These are phyloP conservation scores for Sinonovacula constricta DNA, from an alignment of 1,140 invertebrate genomes.

Conservation along the genomic window DNA sequence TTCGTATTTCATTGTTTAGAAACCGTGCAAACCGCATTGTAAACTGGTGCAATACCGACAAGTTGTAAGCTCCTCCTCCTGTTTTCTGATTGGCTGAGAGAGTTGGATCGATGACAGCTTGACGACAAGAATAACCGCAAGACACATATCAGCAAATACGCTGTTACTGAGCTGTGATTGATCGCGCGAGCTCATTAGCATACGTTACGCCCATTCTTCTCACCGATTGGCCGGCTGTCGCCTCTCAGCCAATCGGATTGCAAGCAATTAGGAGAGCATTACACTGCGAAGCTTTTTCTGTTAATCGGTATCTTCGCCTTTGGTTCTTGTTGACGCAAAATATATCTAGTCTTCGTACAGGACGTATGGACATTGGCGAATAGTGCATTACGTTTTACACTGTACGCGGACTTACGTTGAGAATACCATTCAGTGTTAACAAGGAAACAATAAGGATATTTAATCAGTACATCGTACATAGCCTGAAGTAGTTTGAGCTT, in stretches of 20 bases:
- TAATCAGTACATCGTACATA: neutral
- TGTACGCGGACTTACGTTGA: too few relatives aligned
- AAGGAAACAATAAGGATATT: neutral
- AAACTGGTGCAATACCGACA: neutral
- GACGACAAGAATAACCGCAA: constrained; percentile 24
- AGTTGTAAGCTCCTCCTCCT: neutral
- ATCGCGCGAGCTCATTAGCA: constrained; percentile 34
- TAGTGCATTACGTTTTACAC: too few relatives aligned
- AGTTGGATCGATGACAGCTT: constrained; percentile 29
- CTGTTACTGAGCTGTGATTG: constrained; percentile 12
- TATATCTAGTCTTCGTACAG: constrained; percentile 38
- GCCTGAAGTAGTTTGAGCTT: neutral
- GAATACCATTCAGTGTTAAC: neutral
- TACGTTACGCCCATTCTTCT: constrained; percentile 26
- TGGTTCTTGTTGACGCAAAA: constrained; percentile 32
- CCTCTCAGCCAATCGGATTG: constrained; percentile 31
- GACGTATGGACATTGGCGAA: neutral
- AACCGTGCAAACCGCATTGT: too few relatives aligned
- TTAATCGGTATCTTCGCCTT: neutral
- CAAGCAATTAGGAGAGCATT: constrained; percentile 43
- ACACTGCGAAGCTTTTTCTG: constrained; percentile 16
- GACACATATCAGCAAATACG: neutral
- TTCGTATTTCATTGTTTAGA: too few relatives aligned
- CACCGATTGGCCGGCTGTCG: constrained; percentile 24
- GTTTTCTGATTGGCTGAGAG: constrained; percentile 13